Base-by-base conservation (phyloP, 2,888 invertebrate genomes). In the Brenthis daphne region DNA sequence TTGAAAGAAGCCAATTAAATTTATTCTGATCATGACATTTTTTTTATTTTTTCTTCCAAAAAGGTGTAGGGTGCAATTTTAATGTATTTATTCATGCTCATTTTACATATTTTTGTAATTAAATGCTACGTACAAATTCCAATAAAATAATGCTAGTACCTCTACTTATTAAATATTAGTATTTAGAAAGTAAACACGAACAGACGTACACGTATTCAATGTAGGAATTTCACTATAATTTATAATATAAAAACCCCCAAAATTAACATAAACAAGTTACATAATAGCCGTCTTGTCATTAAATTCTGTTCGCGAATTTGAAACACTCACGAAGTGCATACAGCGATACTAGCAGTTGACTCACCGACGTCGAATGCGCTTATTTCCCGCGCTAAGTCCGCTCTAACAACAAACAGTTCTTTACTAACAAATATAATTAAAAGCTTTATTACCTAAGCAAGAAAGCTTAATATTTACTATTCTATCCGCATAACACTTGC, bases 301-400 rank as follows among this genome's bases (percentile, higher is more conserved):
- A 58, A 71, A 74, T 73, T 74, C 71, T 64, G 70, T 74, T 69
- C 64, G 71, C 72, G 67, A 76, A 77, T 77, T 79, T 70, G 73
- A 77, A 79, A 78, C 75, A 74, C 75, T 84, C 86, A 85, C 85
- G 85, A 83, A 54, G 79, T 83, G 80, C 83, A 81, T 83, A 83
- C 82, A 78, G 77, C 82, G 81, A 80, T 79, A 82, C 82, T 79
- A 80, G 80, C 75, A 79, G 77, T 82, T 88, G 88, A 87, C 82
- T 87, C 86, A 87, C 80, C 79, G 80, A 76, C 80, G 78, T 80
- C 79, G 79, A 77, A 80, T 81, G 77, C 82, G 77, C 79, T 80
- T 81, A 85, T 88, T 88, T 88, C 88, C 88, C 87, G 87, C 88
- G 84, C 77, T 83, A 87, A 87, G 75, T 80, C 75, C 79, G 74